Evolutionary conservation across 2,888 invertebrate genomes (phyloP).

Genomic region (Sipha maydis): DNA sequence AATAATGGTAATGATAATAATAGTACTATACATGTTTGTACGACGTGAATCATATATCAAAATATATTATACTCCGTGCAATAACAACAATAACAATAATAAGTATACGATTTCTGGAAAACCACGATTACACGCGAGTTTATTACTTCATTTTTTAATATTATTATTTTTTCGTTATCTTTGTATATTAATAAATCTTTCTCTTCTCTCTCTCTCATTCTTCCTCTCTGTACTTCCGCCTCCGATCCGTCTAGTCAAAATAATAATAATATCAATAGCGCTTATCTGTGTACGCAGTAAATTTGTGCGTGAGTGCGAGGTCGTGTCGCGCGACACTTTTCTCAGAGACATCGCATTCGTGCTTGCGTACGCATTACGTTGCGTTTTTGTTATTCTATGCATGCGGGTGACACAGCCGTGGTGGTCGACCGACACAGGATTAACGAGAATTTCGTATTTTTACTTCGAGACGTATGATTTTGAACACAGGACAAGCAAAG

Average conservation of each 20-base stretch:
- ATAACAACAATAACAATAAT: not conserved
- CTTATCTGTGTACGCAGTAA: not conserved
- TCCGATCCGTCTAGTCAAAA: not conserved
- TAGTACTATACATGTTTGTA: no score
- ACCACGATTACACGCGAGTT: not conserved
- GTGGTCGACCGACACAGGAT: not conserved
- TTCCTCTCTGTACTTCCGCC: not conserved
- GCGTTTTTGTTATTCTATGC: not conserved
- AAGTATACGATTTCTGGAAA: not conserved
- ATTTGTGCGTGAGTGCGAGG: not conserved
- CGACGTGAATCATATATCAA: not conserved
- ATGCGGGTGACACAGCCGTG: no score
- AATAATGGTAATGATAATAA: not conserved
- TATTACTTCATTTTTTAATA: not conserved
- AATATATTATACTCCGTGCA: no score
- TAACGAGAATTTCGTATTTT: not conserved
- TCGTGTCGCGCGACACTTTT: not conserved
- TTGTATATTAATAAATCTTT: not conserved
- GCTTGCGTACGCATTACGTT: not conserved
- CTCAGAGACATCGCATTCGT: not conserved
- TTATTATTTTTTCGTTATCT: not conserved
- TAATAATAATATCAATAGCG: not conserved
- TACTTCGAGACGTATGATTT: no score
- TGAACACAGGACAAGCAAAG: no score
- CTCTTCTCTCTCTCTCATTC: not conserved